These are phyloP conservation scores for Wasmannia auropunctata DNA, from an alignment of 1,140 invertebrate genomes.

Conservation along the genomic window DNA sequence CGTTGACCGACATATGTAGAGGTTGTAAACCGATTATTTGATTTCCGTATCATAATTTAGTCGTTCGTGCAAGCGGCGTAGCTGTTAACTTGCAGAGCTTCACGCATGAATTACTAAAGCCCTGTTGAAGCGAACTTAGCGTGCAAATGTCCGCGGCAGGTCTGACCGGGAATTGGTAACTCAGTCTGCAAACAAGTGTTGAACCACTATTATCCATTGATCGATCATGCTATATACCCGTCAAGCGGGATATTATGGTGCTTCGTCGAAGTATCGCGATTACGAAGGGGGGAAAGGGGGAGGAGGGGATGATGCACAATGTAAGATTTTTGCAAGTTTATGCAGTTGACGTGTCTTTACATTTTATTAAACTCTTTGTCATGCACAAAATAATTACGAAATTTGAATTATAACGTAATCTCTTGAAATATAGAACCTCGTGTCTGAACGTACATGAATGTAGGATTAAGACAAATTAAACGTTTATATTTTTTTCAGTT, in stretches of 20 bases:
- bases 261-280: conserved; percentile 2
- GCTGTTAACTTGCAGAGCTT: conserved; percentile 45
- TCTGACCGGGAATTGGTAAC: conserved; percentile 39
- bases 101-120: conserved; percentile 52
- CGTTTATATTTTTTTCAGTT: too few species aligned
- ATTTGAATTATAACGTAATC: background rate
- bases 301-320: too few species aligned
- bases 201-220: conserved; percentile 53
- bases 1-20: background rate
- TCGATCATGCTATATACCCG: conserved; percentile 28
- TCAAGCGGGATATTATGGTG: background rate
- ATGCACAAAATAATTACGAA: background rate
- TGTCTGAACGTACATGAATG: background rate
- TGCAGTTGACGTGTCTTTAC: background rate
- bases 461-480: background rate
- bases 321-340: background rate
- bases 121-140: conserved; percentile 53
- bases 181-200: conserved; percentile 54
- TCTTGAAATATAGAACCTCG: background rate
- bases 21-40: conserved; percentile 51
- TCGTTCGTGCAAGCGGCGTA: conserved; percentile 43
- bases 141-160: conserved; percentile 53
- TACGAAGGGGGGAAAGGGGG: too few species aligned
- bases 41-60: conserved; percentile 56
- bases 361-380: background rate